Conservation (phyloP, 2,888 invertebrate species). For the Brenthis daphne region DNA sequence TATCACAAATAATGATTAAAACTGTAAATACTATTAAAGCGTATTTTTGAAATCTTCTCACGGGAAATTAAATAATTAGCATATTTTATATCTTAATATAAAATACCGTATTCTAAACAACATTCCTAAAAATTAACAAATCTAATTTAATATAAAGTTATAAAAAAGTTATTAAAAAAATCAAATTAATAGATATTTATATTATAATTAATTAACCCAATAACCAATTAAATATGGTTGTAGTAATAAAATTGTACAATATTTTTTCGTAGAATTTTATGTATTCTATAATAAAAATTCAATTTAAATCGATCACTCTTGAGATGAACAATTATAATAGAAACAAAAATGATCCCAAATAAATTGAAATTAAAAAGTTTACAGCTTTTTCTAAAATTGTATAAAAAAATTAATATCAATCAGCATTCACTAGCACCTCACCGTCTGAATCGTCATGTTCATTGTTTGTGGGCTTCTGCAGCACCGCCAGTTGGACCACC, state of each 20-base stretch:
- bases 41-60: conserved; percentile 9
- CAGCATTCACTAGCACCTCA: conserved; percentile 49
- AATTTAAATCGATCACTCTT: too few relatives aligned
- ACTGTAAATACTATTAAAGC: neutral
- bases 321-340: neutral
- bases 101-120: conserved; percentile 12
- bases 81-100: conserved; percentile 16
- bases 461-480: conserved; percentile 70
- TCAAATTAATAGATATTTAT: too few relatives aligned
- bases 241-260: too few relatives aligned
- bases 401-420: neutral
- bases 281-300: too few relatives aligned
- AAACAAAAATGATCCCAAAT: neutral
- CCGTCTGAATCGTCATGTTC: conserved; percentile 66
- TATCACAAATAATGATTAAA: neutral
- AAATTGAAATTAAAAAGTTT: too few relatives aligned
- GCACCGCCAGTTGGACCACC: conserved; percentile 71
- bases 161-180: neutral
- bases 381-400: neutral
- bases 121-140: conserved; percentile 4
- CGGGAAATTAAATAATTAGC: conserved; percentile 12
- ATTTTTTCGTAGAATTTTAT: too few relatives aligned
- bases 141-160: neutral
- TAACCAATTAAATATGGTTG: too few relatives aligned
- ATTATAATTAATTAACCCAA: too few relatives aligned